A percentile compares a stretch with the other conserved stretches of the same genome.
These are phyloP conservation scores for Scaptomyza graminum DNA, from an alignment of 1,140 invertebrate genomes.

Conservation along the genomic window DNA sequence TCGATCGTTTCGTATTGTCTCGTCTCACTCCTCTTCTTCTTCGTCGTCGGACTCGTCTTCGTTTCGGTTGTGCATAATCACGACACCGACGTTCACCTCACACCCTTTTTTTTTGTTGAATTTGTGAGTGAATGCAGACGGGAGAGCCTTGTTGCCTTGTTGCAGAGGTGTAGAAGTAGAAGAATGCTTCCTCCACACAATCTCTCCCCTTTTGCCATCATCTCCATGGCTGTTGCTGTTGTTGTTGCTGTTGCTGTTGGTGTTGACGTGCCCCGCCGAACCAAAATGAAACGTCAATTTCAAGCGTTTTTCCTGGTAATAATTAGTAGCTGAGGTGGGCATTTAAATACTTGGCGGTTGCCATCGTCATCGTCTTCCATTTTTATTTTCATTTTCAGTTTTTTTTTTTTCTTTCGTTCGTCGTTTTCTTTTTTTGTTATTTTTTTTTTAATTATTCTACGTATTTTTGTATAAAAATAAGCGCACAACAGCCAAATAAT, in stretches of 20 bases:
- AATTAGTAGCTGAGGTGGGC: slow-evolving; percentile 83
- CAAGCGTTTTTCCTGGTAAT: slow-evolving; percentile 83
- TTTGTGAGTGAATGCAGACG: not conserved
- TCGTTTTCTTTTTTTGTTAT: not conserved
- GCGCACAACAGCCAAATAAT: slow-evolving; percentile 69
- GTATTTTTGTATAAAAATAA: slow-evolving; percentile 76
- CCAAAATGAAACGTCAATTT: slow-evolving; percentile 83
- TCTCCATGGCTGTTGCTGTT: not conserved
- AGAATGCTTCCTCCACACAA: not conserved
- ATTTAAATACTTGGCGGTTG: slow-evolving; percentile 77
- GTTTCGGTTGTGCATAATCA: slow-evolving; percentile 67
- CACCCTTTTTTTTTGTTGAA: slow-evolving; percentile 9
- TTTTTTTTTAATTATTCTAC: slow-evolving; percentile 52
- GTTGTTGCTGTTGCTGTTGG: slow-evolving; percentile 19
- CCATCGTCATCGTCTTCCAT: slow-evolving; percentile 55
- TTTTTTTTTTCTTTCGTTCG: slow-evolving; percentile 10
- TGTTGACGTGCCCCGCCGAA: slow-evolving; percentile 68
- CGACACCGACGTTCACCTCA: slow-evolving; percentile 42
- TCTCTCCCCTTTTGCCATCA: not conserved
- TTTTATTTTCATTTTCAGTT: slow-evolving; percentile 25
- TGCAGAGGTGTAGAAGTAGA: slow-evolving; percentile 2
- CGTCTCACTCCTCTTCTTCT: not conserved
- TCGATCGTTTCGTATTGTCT: slow-evolving; percentile 38
- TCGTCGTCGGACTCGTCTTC: not conserved
- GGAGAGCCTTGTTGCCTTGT: not conserved